Percentiles rank a stretch among this genome's conserved stretches.
Evolutionary conservation across 2,888 invertebrate species (phyloP).

Genomic region (Zeuzera pyrina): DNA sequence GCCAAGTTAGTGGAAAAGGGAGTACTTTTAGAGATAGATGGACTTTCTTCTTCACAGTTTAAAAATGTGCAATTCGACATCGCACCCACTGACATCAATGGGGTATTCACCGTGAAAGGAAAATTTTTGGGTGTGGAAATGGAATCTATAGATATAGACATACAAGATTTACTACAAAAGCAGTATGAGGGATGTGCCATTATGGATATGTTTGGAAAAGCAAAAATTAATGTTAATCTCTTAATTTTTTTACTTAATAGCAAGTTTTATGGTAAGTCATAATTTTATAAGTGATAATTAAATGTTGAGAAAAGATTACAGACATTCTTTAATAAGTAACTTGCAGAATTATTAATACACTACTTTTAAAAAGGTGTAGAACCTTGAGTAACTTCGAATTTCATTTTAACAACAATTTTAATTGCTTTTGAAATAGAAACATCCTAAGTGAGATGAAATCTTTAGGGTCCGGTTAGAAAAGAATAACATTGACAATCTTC

Average conservation of each 20-base stretch:
- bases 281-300: too few species aligned
- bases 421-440: too few species aligned
- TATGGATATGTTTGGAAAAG: conserved; percentile 85
- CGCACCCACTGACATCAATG: conserved; percentile 76
- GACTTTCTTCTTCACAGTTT: conserved; percentile 77
- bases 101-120: conserved; percentile 79
- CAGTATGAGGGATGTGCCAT: conserved; percentile 84
- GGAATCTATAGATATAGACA: conserved; percentile 80
- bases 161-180: conserved; percentile 81
- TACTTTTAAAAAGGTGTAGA: too few species aligned
- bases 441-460: too few species aligned
- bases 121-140: conserved; percentile 85
- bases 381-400: too few species aligned
- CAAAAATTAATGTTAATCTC: conserved; percentile 83
- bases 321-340: too few species aligned
- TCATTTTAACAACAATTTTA: too few species aligned
- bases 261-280: conserved; percentile 80
- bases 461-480: too few species aligned
- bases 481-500: too few species aligned
- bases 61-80: conserved; percentile 85
- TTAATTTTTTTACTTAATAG: conserved; percentile 81
- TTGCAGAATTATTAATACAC: too few species aligned
- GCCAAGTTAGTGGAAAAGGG: conserved; percentile 81
- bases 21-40: conserved; percentile 79
- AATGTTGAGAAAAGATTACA: too few species aligned